Evolutionary conservation across 2,888 invertebrate species (phyloP), one percentile per base, ranked within the genome.

Genomic region (Drosophila lacicola): DNA sequence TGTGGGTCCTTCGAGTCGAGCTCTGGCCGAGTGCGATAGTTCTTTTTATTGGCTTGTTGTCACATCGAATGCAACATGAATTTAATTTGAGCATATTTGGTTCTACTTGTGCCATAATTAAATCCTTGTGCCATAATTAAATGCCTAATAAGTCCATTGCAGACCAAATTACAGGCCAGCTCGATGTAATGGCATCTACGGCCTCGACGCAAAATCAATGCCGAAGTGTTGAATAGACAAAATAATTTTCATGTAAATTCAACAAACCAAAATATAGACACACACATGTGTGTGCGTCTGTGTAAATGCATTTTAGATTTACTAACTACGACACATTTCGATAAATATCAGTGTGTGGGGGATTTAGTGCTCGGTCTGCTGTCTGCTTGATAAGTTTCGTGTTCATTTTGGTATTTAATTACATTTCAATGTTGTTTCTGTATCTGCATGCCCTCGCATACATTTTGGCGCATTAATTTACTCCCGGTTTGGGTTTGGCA

Each of bases 321-420:
- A 76, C 78, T 75, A 78, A 80, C 70, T 74, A 39, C 84, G 58
- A 78, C 73, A 76, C 71, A 88, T 84, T 88, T 88, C 71, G 75
- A 80, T 83, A 70, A 8, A 75, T 72, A 75, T 78, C 67, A 41
- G 61, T 58, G 46, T 51, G 41, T 51, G 55, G 46, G n/a, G 11
- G 37, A 19, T 6, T 29, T 29, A 4, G 13, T n/a, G 25, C 4
- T 36, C n/a, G 13, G 55, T 11, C 39, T 58, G 69, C 46, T 45
- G 67, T 49, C 67, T 61, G 61, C 46, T 65, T 74, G 74, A 57
- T 67, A 60, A 66, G 66, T 63, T 62, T 63, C 74, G 70, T 85
- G 79, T 70, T 69, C 74, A 77, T 80, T 81, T 81, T 55, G 70
- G 73, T 75, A 80, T 83, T 85, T 88, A 89, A 88, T 88, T 88